Evolutionary conservation across 2,888 invertebrate genomes (phyloP).

Genomic region (Barypeithes pellucidus): DNA sequence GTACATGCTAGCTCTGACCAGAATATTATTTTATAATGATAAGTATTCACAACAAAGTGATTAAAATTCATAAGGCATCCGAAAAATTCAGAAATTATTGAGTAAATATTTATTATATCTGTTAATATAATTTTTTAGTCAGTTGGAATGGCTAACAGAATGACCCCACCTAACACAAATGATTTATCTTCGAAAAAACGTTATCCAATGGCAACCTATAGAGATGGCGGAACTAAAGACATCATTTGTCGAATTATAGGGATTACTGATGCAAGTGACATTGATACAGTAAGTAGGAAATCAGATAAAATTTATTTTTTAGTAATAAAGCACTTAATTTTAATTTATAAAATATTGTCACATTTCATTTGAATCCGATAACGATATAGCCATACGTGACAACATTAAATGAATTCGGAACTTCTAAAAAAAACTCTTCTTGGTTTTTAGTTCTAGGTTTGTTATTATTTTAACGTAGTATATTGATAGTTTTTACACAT

Average conservation of each 20-base stretch:
- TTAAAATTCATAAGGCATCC: too few species aligned
- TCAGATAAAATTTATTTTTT: not conserved
- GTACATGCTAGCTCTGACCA: too few species aligned
- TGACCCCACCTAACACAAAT: conserved; percentile 7
- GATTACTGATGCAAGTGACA: conserved; percentile 48
- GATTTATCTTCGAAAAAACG: conserved; percentile 45
- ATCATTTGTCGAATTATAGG: conserved; percentile 54
- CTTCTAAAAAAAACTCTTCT: not conserved
- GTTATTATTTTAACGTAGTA: not conserved
- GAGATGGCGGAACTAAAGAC: conserved; percentile 50
- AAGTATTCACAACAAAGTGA: too few species aligned
- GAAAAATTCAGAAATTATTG: not conserved
- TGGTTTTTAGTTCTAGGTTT: not conserved
- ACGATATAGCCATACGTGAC: too few species aligned
- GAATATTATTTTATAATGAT: too few species aligned
- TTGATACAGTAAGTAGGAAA: conserved; percentile 49
- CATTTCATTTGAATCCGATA: too few species aligned
- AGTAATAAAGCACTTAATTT: not conserved
- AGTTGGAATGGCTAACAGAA: conserved; percentile 23
- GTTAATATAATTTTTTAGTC: conserved; percentile 7
- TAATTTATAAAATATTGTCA: too few species aligned
- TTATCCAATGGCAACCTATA: conserved; percentile 40
- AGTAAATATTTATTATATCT: not conserved
- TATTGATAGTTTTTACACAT: too few species aligned
- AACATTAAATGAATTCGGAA: too few species aligned